Evolutionary conservation across 2,113 vertebrate species (phyloP).

Genomic region (Gobiocypris rarus): DNA sequence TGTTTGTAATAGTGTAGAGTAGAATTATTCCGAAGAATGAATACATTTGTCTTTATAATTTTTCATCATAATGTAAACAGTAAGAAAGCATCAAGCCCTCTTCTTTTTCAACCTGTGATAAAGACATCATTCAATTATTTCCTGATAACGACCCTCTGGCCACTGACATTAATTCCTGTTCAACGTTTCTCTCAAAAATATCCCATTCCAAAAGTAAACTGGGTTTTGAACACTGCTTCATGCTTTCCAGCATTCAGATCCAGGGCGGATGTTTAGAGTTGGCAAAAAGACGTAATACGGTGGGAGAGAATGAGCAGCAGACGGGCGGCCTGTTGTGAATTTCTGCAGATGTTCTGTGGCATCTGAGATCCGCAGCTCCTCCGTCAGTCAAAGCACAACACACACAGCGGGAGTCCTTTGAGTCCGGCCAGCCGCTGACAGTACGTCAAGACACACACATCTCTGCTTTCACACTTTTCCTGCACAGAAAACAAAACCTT

Average conservation of each 20-base stretch:
- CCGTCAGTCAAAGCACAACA: constrained; percentile 88
- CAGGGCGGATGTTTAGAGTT: too few species aligned
- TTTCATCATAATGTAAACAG: not conserved
- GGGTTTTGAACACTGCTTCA: not conserved
- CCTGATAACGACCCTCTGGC: not conserved
- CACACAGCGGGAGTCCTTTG: constrained; percentile 83
- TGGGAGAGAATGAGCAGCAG: too few species aligned
- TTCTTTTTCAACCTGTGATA: not conserved
- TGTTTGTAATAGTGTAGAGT: not conserved
- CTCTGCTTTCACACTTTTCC: constrained; percentile 63
- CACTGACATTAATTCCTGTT: not conserved
- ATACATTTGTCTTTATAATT: too few species aligned
- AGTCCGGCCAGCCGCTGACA: constrained; percentile 81
- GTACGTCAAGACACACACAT: constrained; percentile 83
- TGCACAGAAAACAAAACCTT: not conserved
- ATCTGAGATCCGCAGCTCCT: constrained; percentile 75
- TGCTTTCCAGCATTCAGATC: not conserved
- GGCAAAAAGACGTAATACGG: too few species aligned
- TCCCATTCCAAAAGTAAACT: not conserved
- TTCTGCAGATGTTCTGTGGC: constrained; percentile 80
- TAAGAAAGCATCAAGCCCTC: too few species aligned
- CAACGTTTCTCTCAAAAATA: not conserved
- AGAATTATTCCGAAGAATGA: too few species aligned
- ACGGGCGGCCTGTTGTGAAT: constrained; percentile 71
- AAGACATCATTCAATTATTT: not conserved